A percentile compares a stretch with the other conserved stretches of the same genome.
Evolutionary conservation across 92 coral and sea anemone genomes (phyloP).

Genomic region (Palythoa heliodiscus): DNA sequence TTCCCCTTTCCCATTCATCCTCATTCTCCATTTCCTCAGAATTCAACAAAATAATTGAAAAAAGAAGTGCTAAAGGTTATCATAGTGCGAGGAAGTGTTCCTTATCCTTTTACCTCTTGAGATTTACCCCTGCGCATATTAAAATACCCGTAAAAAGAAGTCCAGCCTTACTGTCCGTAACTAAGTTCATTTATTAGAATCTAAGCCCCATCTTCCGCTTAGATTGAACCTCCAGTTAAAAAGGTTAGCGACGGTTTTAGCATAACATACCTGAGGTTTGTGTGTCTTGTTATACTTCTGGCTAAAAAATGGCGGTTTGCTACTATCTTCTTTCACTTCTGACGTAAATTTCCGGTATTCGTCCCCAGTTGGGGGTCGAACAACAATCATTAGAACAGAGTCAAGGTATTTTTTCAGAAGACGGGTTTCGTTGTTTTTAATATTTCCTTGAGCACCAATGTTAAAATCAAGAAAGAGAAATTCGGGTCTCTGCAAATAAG

Average conservation of each 20-base stretch:
- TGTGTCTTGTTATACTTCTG: neutral
- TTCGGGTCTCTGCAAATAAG: neutral
- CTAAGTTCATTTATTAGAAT: too few relatives aligned
- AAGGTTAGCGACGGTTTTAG: too few relatives aligned
- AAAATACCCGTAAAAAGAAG: too few relatives aligned
- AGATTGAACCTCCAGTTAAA: neutral
- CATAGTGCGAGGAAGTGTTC: too few relatives aligned
- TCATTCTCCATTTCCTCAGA: too few relatives aligned
- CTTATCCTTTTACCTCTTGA: too few relatives aligned
- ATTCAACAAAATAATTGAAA: too few relatives aligned
- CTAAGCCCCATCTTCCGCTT: too few relatives aligned
- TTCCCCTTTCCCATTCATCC: too few relatives aligned
- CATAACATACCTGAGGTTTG: conserved; percentile 11
- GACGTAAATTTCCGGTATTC: conserved; percentile 1
- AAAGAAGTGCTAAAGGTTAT: too few relatives aligned
- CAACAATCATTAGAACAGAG: conserved; percentile 20
- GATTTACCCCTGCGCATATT: too few relatives aligned
- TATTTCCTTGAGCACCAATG: neutral
- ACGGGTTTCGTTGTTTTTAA: neutral
- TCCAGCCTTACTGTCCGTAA: too few relatives aligned
- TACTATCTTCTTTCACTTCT: neutral
- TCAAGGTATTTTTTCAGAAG: neutral
- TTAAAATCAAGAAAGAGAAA: neutral
- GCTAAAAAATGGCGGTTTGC: conserved; percentile 5
- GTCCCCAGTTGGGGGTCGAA: conserved; percentile 7